These are phyloP conservation scores for Rhinophrynus dorsalis DNA, from an alignment of 2,797 vertebrate species.

Conservation along the genomic window DNA sequence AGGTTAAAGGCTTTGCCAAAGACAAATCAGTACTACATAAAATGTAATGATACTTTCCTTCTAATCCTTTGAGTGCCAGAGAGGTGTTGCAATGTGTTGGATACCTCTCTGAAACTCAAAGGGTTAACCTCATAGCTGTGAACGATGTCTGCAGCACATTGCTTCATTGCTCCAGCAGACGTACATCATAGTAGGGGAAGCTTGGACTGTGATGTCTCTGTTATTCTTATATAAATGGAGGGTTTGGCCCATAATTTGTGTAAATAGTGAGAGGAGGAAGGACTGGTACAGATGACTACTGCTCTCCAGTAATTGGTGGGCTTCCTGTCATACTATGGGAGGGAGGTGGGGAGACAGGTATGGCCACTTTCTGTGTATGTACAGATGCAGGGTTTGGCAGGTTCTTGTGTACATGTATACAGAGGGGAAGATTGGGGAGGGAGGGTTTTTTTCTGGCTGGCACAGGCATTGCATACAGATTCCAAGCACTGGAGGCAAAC, in stretches of 20 bases:
- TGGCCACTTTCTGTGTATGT: background rate
- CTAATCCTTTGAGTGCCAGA: too few relatives aligned
- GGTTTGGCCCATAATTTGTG: background rate
- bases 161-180: too few relatives aligned
- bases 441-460: background rate
- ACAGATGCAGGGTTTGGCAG: background rate
- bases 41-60: too few relatives aligned
- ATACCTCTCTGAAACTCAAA: too few relatives aligned
- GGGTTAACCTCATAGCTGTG: too few relatives aligned
- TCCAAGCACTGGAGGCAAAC: constrained; percentile 11
- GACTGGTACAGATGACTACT: background rate
- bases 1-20: too few relatives aligned
- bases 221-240: background rate
- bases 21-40: too few relatives aligned
- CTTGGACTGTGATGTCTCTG: background rate
- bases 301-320: background rate
- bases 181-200: too few relatives aligned
- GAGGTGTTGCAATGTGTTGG: too few relatives aligned
- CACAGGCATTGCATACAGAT: constrained; percentile 14
- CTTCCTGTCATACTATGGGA: background rate
- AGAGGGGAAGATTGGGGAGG: background rate
- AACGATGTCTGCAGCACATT: too few relatives aligned
- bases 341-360: background rate
- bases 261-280: background rate
- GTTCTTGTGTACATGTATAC: background rate